Conservation (phyloP, 2,888 invertebrate species). For the Tenthredo scrophulariae region DNA sequence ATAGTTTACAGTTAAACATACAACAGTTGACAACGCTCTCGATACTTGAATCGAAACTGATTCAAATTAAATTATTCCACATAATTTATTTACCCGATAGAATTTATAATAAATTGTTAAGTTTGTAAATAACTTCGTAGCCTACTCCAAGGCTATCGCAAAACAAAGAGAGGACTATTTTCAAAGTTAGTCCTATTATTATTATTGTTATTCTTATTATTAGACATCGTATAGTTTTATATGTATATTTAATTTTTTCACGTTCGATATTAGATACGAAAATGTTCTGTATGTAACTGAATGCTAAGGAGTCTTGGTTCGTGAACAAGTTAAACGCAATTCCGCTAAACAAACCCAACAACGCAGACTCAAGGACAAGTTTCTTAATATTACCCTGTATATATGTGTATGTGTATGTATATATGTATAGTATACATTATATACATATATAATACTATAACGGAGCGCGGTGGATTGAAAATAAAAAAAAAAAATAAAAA, state of each 20-base stretch:
- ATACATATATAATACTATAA: slow-evolving; percentile 7
- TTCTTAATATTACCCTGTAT: slow-evolving; percentile 42
- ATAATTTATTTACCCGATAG: background rate
- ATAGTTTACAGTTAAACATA: slow-evolving; percentile 61
- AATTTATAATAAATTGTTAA: background rate
- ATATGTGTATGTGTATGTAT: background rate
- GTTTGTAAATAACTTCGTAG: slow-evolving; percentile 18
- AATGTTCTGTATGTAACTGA: background rate
- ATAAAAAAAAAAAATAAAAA: background rate
- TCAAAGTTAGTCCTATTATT: background rate
- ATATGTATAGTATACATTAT: background rate
- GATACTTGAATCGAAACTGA: background rate
- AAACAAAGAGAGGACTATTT: slow-evolving; percentile 26
- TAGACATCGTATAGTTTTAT: background rate
- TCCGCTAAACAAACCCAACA: slow-evolving; percentile 42
- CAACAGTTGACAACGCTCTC: background rate
- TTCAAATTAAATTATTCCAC: background rate
- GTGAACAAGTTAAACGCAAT: slow-evolving; percentile 47
- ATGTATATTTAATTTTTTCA: background rate
- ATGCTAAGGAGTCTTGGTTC: slow-evolving; percentile 15
- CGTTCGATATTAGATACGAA: background rate
- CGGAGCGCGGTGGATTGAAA: slow-evolving; percentile 33
- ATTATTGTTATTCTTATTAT: background rate
- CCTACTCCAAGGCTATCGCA: background rate
- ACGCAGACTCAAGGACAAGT: slow-evolving; percentile 43